Evolutionary conservation across 2,888 invertebrate species (phyloP).

Genomic region (Thalpophila matura): DNA sequence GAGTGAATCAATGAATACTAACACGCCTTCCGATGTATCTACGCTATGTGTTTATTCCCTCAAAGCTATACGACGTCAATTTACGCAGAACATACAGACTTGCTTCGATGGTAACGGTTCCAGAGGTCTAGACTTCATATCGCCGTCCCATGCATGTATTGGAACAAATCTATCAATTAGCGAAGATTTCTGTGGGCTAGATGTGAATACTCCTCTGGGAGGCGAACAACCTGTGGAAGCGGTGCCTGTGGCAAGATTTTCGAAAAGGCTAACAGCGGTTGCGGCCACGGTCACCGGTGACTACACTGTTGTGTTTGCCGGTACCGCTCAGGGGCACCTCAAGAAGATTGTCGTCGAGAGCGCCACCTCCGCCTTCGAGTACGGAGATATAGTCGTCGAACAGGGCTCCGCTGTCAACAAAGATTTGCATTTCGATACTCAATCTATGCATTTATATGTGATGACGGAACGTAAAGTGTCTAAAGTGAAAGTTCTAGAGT

Average conservation of each 20-base stretch:
- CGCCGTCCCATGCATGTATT: slow-evolving; percentile 96
- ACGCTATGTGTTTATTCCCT: slow-evolving; percentile 98
- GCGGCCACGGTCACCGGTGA: slow-evolving; percentile 98
- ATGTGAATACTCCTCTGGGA: slow-evolving; percentile 99
- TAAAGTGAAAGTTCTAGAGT: slow-evolving; percentile 98
- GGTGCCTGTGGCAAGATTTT: slow-evolving; percentile 96
- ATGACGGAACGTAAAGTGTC: slow-evolving; percentile 98
- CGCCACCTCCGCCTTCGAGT: slow-evolving; percentile 95
- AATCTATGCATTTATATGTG: slow-evolving; percentile 97
- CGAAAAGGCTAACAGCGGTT: slow-evolving; percentile 96
- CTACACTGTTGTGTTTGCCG: slow-evolving; percentile 99
- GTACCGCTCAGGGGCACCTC: slow-evolving; percentile 97
- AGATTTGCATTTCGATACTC: slow-evolving; percentile 97
- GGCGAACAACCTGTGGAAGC: slow-evolving; percentile 97
- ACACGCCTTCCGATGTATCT: slow-evolving; percentile 92
- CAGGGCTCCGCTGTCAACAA: slow-evolving; percentile 95
- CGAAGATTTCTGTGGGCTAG: slow-evolving; percentile 98
- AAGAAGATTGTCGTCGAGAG: slow-evolving; percentile 99
- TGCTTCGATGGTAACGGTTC: slow-evolving; percentile 98
- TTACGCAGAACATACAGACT: slow-evolving; percentile 98
- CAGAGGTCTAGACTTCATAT: slow-evolving; percentile 97
- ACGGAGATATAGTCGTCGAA: slow-evolving; percentile 96
- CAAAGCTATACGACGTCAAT: slow-evolving; percentile 97
- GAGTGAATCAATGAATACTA: slow-evolving; percentile 93
- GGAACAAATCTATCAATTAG: slow-evolving; percentile 97